These are phyloP conservation scores for Poecile montanus DNA, from an alignment of 2,797 vertebrate genomes.

Conservation along the genomic window DNA sequence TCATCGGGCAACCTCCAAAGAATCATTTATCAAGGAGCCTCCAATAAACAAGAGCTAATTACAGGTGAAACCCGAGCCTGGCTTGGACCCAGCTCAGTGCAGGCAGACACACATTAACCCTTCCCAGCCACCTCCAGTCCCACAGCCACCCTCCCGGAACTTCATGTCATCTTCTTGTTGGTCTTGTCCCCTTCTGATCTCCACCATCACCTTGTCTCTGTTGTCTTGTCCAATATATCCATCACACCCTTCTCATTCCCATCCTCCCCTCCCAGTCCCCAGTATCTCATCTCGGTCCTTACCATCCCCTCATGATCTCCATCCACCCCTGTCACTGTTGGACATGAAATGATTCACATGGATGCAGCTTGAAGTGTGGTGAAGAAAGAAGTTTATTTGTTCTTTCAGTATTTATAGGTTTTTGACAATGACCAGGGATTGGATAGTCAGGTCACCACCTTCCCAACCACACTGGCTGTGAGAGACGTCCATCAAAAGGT, in stretches of 20 bases:
- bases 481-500: too few species aligned
- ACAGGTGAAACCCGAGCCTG: constrained; percentile 36
- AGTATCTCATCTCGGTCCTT: background rate
- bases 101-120: background rate
- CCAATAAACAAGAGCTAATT: constrained; percentile 45
- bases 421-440: too few species aligned
- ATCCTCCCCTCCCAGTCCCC: background rate
- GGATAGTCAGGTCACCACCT: too few species aligned
- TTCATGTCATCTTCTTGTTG: background rate
- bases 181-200: background rate
- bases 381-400: too few species aligned
- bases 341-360: too few species aligned
- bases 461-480: too few species aligned
- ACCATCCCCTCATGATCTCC: too few species aligned
- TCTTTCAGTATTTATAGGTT: too few species aligned
- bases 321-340: background rate
- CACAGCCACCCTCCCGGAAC: background rate
- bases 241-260: background rate
- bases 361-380: too few species aligned
- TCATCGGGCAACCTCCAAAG: background rate
- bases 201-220: background rate
- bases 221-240: background rate
- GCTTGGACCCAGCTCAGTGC: background rate
- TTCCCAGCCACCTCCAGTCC: background rate
- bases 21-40: constrained; percentile 28